Conservation (phyloP, 2,113 vertebrate species). For the Proteles cristata region DNA sequence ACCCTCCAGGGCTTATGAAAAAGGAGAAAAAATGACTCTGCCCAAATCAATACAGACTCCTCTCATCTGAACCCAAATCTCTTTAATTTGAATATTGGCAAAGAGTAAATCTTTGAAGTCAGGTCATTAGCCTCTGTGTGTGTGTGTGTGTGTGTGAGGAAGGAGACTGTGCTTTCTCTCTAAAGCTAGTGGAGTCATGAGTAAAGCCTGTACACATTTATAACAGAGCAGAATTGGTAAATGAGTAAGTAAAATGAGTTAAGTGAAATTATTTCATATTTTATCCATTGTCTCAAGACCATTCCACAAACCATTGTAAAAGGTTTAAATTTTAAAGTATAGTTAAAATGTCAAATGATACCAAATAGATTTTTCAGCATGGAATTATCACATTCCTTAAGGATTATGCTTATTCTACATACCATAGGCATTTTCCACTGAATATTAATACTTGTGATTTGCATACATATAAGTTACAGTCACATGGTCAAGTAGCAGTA, state of each 20-base stretch:
- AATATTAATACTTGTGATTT: background rate
- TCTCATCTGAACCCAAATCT: background rate
- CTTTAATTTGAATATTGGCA: background rate
- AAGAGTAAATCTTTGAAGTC: background rate
- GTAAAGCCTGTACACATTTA: background rate
- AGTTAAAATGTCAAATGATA: background rate
- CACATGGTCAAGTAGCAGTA: background rate
- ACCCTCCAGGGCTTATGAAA: background rate
- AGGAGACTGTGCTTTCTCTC: background rate
- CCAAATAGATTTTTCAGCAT: background rate
- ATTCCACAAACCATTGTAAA: background rate
- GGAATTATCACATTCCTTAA: background rate
- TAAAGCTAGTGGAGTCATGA: background rate
- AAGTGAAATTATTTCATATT: slow-evolving; percentile 24
- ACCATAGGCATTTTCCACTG: background rate
- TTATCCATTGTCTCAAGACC: background rate
- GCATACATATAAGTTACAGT: background rate
- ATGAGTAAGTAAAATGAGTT: background rate
- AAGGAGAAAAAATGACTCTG: background rate
- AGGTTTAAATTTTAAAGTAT: background rate
- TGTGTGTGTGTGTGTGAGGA: background rate
- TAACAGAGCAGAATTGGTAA: background rate
- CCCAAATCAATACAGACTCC: background rate
- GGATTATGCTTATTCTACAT: background rate
- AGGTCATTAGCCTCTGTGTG: background rate